Conservation (phyloP, 2,797 vertebrate genomes). For the Lepidocolaptes lacrymiger region DNA sequence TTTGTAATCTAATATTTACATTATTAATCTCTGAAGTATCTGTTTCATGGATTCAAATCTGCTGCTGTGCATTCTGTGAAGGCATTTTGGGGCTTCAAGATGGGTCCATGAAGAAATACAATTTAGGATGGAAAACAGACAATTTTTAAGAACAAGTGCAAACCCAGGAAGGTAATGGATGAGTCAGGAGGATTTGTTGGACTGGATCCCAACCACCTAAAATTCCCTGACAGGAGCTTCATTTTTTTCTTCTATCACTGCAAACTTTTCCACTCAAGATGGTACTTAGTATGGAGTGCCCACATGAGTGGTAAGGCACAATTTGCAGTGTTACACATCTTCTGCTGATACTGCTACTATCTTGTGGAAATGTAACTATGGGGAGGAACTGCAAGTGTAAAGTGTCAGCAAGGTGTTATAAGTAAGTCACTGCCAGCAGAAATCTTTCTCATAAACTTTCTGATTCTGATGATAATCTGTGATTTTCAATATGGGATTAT, state of each 20-base stretch:
- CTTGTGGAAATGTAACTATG: not conserved
- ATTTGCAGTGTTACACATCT: not conserved
- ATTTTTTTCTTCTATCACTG: not conserved
- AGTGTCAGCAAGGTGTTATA: not conserved
- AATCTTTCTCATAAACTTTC: not conserved
- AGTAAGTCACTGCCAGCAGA: not conserved
- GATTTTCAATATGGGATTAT: not conserved
- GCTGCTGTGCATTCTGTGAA: not conserved
- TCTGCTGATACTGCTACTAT: not conserved
- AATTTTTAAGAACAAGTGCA: conserved; percentile 6
- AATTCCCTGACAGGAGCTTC: conserved; percentile 9
- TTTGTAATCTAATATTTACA: not conserved
- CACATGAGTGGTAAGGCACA: not conserved
- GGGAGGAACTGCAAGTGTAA: not conserved
- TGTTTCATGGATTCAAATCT: not conserved
- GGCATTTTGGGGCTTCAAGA: not conserved
- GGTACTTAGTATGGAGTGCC: not conserved
- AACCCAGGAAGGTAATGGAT: conserved; percentile 19
- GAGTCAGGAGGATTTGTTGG: conserved; percentile 60
- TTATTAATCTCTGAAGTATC: not conserved
- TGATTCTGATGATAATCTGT: not conserved
- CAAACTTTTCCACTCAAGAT: conserved; percentile 21
- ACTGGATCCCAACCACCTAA: conserved; percentile 21
- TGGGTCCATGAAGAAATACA: not conserved
- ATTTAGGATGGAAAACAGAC: not conserved